Conservation (phyloP, 1,140 invertebrate genomes). For the Zeugodacus cucurbitae region DNA sequence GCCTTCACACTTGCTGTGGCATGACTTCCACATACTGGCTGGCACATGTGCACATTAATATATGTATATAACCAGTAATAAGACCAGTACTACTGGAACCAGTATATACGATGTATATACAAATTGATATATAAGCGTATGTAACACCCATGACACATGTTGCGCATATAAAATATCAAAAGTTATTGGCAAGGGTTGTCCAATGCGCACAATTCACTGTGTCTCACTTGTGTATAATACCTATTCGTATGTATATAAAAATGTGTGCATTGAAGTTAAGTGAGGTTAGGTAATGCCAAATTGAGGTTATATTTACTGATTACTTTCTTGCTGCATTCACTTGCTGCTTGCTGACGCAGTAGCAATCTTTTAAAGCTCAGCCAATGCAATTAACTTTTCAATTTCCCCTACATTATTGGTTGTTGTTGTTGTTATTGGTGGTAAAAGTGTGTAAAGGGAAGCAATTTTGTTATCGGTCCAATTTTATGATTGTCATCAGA, state of each 20-base stretch:
- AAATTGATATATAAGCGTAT: background rate
- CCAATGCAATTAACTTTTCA: conserved; percentile 1
- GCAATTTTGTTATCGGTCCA: too few relatives aligned
- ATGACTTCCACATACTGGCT: background rate
- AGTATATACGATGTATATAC: background rate
- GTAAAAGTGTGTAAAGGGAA: too few relatives aligned
- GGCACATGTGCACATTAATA: background rate
- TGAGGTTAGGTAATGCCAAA: conserved; percentile 26
- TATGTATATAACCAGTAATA: background rate
- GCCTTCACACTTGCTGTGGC: background rate
- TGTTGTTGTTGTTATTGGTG: background rate
- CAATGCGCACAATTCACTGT: background rate
- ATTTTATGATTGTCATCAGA: too few relatives aligned
- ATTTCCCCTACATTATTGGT: background rate
- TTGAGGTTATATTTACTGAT: conserved; percentile 26
- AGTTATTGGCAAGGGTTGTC: conserved; percentile 22
- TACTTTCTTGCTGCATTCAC: background rate
- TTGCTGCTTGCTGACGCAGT: background rate
- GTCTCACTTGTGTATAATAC: background rate
- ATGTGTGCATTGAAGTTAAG: background rate
- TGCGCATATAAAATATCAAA: conserved; percentile 27
- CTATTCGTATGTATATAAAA: background rate
- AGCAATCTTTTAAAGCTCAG: background rate
- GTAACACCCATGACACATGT: background rate
- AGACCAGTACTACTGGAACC: background rate